Percentiles rank a stretch among this genome's conserved stretches.
These are phyloP conservation scores for Balaenoptera acutorostrata DNA, from an alignment of 2,113 vertebrate genomes.

Conservation along the genomic window DNA sequence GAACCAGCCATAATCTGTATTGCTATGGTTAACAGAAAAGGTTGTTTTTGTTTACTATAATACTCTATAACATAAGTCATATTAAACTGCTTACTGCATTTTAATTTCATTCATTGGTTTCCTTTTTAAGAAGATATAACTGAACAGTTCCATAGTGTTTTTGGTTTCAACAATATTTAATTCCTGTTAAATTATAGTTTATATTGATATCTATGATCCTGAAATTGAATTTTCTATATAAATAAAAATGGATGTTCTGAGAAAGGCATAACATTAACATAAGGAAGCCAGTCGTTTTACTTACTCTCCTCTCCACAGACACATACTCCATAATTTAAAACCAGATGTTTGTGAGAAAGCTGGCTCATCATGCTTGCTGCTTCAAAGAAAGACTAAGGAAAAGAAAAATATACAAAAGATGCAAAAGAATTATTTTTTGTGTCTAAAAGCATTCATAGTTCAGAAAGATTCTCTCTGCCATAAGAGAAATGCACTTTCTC, in stretches of 20 bases:
- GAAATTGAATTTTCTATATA: conserved; percentile 18
- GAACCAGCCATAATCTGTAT: neutral
- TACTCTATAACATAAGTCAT: neutral
- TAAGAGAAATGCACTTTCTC: neutral
- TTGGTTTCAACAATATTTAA: conserved; percentile 22
- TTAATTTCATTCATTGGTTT: conserved; percentile 7
- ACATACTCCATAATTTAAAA: conserved; percentile 96
- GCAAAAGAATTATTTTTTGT: neutral
- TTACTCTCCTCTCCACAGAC: conserved; percentile 97
- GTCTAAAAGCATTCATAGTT: neutral
- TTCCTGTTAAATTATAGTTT: neutral
- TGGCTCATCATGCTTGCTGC: conserved; percentile 99
- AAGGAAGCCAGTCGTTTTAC: conserved; percentile 73
- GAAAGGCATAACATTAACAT: neutral
- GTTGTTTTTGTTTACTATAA: neutral
- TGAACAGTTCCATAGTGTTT: neutral
- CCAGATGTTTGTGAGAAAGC: conserved; percentile 94
- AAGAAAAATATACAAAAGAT: conserved; percentile 42
- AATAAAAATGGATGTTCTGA: neutral
- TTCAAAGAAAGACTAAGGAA: conserved; percentile 95
- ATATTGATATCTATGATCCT: neutral
- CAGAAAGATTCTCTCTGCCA: neutral
- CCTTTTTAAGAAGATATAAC: neutral
- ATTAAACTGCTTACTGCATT: neutral
- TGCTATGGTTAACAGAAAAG: neutral